Conservation (phyloP, 1,140 invertebrate species). For the Pachyrhynchus sulphureomaculatus region DNA sequence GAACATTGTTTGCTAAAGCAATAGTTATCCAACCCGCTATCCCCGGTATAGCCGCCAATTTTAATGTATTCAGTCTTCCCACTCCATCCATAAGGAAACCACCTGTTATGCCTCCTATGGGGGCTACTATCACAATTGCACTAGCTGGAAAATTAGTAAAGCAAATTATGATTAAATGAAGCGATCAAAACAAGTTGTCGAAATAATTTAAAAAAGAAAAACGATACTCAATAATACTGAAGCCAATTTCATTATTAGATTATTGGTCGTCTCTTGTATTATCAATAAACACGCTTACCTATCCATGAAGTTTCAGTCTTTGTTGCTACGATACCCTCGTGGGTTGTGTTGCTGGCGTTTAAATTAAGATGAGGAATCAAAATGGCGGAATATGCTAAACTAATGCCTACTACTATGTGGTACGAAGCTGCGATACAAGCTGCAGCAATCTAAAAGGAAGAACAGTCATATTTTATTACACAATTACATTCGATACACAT, state of each 20-base stretch:
- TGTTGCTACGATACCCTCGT: slow-evolving; percentile 47
- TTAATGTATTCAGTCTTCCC: slow-evolving; percentile 63
- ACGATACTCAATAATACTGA: no score
- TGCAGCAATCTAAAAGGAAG: slow-evolving; percentile 52
- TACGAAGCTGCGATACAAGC: slow-evolving; percentile 57
- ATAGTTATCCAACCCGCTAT: slow-evolving; percentile 64
- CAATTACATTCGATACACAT: background rate
- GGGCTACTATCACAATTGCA: slow-evolving; percentile 58
- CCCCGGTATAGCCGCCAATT: slow-evolving; percentile 61
- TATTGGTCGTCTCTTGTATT: no score
- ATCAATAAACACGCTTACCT: no score
- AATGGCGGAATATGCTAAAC: slow-evolving; percentile 64
- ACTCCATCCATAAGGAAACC: slow-evolving; percentile 63
- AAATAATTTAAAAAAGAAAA: no score
- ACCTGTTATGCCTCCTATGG: slow-evolving; percentile 57
- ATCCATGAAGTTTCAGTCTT: slow-evolving; percentile 56
- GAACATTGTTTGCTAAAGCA: slow-evolving; percentile 53
- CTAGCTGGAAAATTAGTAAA: slow-evolving; percentile 52
- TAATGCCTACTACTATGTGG: slow-evolving; percentile 59
- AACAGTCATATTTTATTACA: background rate
- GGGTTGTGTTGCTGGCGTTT: background rate
- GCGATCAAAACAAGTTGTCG: no score
- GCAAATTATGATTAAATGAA: no score
- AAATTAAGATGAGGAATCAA: slow-evolving; percentile 59
- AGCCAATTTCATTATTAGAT: no score